Base-by-base conservation (phyloP, 2,113 vertebrate genomes). In the Bubo scandiacus region DNA sequence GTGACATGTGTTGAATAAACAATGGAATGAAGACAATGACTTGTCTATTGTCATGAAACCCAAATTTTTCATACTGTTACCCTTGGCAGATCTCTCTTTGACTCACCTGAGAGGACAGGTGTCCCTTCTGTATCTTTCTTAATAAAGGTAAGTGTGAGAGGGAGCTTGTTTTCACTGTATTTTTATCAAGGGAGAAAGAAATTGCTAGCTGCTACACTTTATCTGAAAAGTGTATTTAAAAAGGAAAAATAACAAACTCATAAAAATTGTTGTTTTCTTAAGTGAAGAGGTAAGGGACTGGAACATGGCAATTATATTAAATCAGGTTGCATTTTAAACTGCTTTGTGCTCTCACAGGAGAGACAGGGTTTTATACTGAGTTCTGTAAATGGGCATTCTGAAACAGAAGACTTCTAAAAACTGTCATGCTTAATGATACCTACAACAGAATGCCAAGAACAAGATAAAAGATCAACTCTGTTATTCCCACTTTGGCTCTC, bases 391-490 rank as follows among this genome's bases (percentile, higher is more conserved):
- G 73, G 84, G 81, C 67, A 83, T 91, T 95, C 78, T 91, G 91
- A 97, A 96, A 86, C 83, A 88, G 62, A 94, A 96, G 74, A 86
- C 54, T 91, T 91, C 88, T 73, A 63, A 96, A 97, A 94, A 62
- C 71, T 92, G 78, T 96, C 92, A 94, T 91, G 70, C 74, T 95
- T 96, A 97, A 97, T 96, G 89, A 92, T 97, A 95, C 51, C 84
- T 92, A 94, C 84, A 95, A 82, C 66, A 97, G 57, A 85, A 92
- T 88, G 92, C 78, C 92, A 95, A 94, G 73, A 83, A 86, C 67
- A 96, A 95, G 92, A 95, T 94, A 92, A 97, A 97, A 97, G 81
- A 95, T 90, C 89, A 85, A 38, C 74, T 85, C 36, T 77, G 77
- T 82, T 95, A 92, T 95, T 96, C 84, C 58, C 86, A 77, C 62